Evolutionary conservation across 2,113 vertebrate genomes (phyloP), one percentile per base, ranked within the genome.

Genomic region (Arvicanthis niloticus): DNA sequence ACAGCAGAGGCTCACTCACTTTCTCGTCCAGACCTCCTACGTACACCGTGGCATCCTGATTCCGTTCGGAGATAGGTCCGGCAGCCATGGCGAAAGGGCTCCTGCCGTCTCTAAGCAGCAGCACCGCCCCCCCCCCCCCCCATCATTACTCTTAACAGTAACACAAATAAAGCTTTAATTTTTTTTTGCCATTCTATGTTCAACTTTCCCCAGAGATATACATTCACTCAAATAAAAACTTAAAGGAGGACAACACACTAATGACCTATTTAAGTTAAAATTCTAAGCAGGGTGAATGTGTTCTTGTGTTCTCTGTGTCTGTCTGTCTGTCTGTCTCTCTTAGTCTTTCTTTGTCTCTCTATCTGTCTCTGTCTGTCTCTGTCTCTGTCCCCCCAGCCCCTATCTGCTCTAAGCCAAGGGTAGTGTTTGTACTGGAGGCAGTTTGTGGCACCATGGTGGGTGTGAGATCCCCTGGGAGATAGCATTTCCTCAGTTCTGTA

Each of bases 11-110:
- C 90, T 99, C 99, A 0, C 99, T 99, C n/a, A 99, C 99, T 88
- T 99, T 99, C 98, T 99, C 99, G 7, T 99, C 99, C 97, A 99
- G 97, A 4, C 99, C 99, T 0, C 99, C 99, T 0, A 99, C 99
- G 31, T 99, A 99, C 82, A 99, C 99, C 0, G 99, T 99, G 29
- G 99, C 99, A 96, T 99, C 99, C 98, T 99, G 99, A 87, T 99
- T 99, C 98, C 99, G 96, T 97, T 99, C 99, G 0, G 99, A 99
- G 93, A 99, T 99, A 60, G 99, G 99, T 96, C 99, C 51, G n/a
- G 99, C 99, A 98, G 99, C 99, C 99, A 99, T 99, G 97, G 98
- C 98, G n/a, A 98, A 98, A 56, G 53, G 82, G 96, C 97, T 97
- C 84, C 96, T 86, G 70, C 96, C 85, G n/a, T 75, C 97, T 95